phyloP scores from a whole-genome alignment of 1,140 invertebrate genomes.

The Mycetomoellerius zeteki region DNA sequence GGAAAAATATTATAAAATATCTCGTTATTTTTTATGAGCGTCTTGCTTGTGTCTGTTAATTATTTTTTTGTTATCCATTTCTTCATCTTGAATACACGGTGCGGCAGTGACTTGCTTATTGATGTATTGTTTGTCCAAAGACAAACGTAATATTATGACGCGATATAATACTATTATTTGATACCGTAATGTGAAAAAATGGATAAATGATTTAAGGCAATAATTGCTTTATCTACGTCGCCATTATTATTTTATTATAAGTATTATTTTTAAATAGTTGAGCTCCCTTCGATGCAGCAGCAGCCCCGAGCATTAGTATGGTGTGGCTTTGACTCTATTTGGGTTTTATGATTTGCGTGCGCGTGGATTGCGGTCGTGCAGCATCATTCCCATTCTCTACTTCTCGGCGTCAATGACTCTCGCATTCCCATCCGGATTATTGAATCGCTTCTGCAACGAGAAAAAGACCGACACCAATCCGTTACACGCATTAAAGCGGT shows the following conservation, averaged over 20 bases:
- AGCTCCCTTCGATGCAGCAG: slow-evolving; percentile 20
- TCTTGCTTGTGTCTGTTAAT: slow-evolving; percentile 24
- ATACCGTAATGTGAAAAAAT: slow-evolving; percentile 36
- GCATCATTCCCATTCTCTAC: slow-evolving; percentile 75
- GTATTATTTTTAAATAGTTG: slow-evolving; percentile 48
- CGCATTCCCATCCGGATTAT: slow-evolving; percentile 77
- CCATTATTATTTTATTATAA: slow-evolving; percentile 39
- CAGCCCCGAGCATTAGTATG: slow-evolving; percentile 73
- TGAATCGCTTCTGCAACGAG: slow-evolving; percentile 84
- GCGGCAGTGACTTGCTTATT: slow-evolving; percentile 20
- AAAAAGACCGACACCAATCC: slow-evolving; percentile 79
- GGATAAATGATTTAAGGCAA: slow-evolving; percentile 35
- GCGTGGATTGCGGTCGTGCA: slow-evolving; percentile 64
- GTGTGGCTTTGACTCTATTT: slow-evolving; percentile 53
- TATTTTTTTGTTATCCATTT: slow-evolving; percentile 40
- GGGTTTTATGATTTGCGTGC: slow-evolving; percentile 65
- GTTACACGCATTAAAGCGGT: slow-evolving; percentile 66
- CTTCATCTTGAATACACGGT: slow-evolving; percentile 20
- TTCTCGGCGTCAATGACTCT: slow-evolving; percentile 77
- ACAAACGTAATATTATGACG: neutral
- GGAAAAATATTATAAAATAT: slow-evolving; percentile 25
- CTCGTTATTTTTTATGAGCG: neutral
- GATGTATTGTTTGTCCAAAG: neutral
- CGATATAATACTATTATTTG: neutral
- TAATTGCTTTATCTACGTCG: slow-evolving; percentile 31